Percentiles rank a stretch among this genome's conserved stretches.
These are phyloP conservation scores for Sipha maydis DNA, from an alignment of 2,888 invertebrate genomes.

Conservation along the genomic window DNA sequence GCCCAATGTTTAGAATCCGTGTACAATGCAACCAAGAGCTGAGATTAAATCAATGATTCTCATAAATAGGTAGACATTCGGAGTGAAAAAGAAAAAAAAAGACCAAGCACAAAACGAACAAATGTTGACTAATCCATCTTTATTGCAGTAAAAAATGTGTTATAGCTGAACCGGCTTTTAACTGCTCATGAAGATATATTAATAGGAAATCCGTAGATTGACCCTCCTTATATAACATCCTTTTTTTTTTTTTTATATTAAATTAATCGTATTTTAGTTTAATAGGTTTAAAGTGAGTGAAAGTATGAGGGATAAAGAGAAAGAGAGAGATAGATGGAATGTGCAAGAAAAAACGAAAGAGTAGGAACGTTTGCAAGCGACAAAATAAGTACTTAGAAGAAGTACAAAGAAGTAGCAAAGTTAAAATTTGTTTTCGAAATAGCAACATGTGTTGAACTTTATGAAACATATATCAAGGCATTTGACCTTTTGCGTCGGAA, in stretches of 20 bases:
- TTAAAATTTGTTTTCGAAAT: no score
- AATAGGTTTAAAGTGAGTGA: neutral
- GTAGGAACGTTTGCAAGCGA: neutral
- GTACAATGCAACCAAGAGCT: neutral
- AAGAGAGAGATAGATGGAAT: no score
- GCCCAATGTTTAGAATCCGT: neutral
- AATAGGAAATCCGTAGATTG: constrained; percentile 40
- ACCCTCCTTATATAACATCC: constrained; percentile 26
- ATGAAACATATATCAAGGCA: neutral
- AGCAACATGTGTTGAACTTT: neutral
- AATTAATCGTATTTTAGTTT: constrained; percentile 22
- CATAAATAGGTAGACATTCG: neutral
- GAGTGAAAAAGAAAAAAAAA: neutral
- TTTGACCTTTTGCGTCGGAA: neutral
- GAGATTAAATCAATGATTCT: neutral
- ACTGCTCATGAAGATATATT: constrained; percentile 31
- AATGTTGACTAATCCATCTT: constrained; percentile 28
- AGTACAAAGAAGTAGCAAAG: no score
- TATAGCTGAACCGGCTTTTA: constrained; percentile 2
- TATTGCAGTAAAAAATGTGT: neutral
- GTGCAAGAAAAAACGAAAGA: no score
- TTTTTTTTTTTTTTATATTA: constrained; percentile 15
- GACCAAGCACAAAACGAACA: neutral
- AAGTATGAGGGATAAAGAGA: neutral
- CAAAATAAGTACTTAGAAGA: no score